A percentile compares a stretch with the other conserved stretches of the same genome.
phyloP scores from a whole-genome alignment of 2,797 vertebrate species.

The Remorina albescens region DNA sequence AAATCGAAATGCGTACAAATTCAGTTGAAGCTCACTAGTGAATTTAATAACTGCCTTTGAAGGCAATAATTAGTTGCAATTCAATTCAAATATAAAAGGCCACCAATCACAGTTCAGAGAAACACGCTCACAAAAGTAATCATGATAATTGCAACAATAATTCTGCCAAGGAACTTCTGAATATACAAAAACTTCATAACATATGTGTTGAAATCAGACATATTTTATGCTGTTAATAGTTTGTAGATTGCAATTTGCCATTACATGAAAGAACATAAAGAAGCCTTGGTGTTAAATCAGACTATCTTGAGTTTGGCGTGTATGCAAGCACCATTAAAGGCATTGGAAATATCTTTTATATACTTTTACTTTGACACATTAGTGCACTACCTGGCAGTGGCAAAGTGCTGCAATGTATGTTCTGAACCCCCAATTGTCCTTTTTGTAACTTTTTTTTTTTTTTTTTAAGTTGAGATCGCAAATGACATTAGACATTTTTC shows the following conservation, averaged over 20 bases:
- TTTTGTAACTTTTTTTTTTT: neutral
- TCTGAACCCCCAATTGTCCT: neutral
- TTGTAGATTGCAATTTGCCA: neutral
- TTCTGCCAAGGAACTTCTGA: neutral
- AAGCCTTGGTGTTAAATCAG: no score
- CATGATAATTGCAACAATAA: neutral
- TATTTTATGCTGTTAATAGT: neutral
- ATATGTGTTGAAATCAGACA: neutral
- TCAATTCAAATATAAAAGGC: neutral
- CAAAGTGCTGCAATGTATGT: no score
- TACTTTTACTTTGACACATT: neutral
- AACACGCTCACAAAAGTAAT: neutral
- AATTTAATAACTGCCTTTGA: neutral
- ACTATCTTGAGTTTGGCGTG: no score
- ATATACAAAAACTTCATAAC: neutral
- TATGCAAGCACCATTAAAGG: no score
- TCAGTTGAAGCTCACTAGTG: neutral
- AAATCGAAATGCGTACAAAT: neutral
- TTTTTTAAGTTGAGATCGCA: neutral
- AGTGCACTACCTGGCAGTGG: no score
- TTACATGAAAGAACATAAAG: no score
- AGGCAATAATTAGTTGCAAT: neutral
- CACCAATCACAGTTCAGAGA: neutral
- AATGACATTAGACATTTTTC: neutral
- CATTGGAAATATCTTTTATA: neutral